Evolutionary conservation across 2,888 invertebrate genomes (phyloP), one percentile per base, ranked within the genome.

Genomic region (Patella pellucida): DNA sequence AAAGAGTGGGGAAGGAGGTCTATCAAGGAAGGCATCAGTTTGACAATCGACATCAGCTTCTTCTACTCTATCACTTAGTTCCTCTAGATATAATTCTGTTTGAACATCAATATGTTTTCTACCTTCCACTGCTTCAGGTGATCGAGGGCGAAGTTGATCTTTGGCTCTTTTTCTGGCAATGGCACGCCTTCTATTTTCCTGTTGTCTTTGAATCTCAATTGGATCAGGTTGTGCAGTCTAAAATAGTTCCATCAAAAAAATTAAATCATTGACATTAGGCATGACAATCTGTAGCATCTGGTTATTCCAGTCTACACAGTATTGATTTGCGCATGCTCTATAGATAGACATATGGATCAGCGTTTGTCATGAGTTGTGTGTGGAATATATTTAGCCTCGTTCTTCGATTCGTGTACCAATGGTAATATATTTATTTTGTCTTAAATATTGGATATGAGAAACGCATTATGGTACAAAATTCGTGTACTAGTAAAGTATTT

Each of bases 81-180:
- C 97, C 91, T 97, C 97, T 76, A 97, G 93, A 89, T 95, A 97
- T 85, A 94, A 92, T 82, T 97, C 97, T 1, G 97, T 97, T 93
- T 98, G 97, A 69, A 97, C 94, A 79, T 94, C 94, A 85, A 95
- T 96, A 92, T 97, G 96, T 73, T 94, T 94, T 79, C 97, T 93
- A 41, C 96, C 97, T 74, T 94, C 93, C 62, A 96, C 95, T 16
- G 95, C 94, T 67, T 95, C 95, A 78, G 95, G 95, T 19, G 95
- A 94, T 78, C 93, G 93, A 74, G 94, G 93, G 52, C 93, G 91
- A 54, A 93, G 88, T 79, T 91, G 94, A 83, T 93, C 93, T 91
- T 93, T 94, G 70, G 93, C 94, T 80, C 94, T 93, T 87, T 95
- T 94, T 82, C 95, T 93, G 0, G 95, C 94, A 85, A 95, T 93